phyloP scores from a whole-genome alignment of 2,113 vertebrate genomes.

The Ageneiosus marmoratus region DNA sequence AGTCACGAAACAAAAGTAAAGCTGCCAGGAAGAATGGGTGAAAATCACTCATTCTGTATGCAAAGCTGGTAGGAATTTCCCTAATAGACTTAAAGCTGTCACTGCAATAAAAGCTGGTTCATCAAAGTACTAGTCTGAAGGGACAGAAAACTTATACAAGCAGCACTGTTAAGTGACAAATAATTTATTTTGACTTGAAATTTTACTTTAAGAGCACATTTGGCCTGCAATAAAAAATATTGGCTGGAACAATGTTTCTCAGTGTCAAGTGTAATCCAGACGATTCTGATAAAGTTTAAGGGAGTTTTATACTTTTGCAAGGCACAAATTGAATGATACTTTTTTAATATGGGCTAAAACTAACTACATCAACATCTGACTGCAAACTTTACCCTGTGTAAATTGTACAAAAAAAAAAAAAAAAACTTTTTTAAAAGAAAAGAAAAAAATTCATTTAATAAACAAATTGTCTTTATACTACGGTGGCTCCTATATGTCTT shows the following conservation, averaged over 20 bases:
- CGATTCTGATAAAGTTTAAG: neutral
- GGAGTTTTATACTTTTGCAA: neutral
- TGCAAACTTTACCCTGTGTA: neutral
- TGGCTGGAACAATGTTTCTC: neutral
- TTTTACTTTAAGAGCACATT: neutral
- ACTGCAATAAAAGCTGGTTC: neutral
- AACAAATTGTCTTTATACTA: neutral
- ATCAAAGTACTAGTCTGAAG: neutral
- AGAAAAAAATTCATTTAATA: neutral
- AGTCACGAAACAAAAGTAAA: neutral
- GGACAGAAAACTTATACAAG: neutral
- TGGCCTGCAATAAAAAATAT: neutral
- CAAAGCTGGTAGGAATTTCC: neutral
- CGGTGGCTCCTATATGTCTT: neutral
- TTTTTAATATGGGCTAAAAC: neutral
- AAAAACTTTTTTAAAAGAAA: no score
- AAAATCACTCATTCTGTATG: neutral
- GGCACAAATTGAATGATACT: no score
- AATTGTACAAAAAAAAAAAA: neutral
- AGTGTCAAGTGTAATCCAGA: neutral
- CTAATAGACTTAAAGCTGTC: neutral
- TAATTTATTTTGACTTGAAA: neutral
- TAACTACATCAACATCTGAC: neutral
- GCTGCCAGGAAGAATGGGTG: neutral
- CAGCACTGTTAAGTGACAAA: neutral